These are phyloP conservation scores for Aselliscus stoliczkanus DNA, from an alignment of 2,797 vertebrate species.

Conservation along the genomic window DNA sequence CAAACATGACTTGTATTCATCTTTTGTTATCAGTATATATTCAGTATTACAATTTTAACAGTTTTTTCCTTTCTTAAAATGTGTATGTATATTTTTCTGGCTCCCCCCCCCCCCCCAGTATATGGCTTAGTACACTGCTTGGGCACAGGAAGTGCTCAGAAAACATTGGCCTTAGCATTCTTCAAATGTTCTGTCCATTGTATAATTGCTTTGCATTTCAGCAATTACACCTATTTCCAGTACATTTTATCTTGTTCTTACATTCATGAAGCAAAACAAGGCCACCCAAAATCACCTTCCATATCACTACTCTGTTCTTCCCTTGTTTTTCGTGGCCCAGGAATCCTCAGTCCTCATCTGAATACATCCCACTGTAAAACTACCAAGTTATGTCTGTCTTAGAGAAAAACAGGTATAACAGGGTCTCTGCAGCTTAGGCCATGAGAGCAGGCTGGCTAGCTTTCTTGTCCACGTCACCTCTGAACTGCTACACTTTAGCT, in stretches of 20 bases:
- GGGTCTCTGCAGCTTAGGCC: background rate
- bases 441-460: background rate
- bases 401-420: background rate
- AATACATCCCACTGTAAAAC: background rate
- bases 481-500: background rate
- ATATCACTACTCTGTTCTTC: background rate
- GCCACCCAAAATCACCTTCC: background rate
- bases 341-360: background rate
- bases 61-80: too few relatives aligned
- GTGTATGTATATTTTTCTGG: too few relatives aligned
- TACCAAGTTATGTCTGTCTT: background rate
- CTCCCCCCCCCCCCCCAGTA: too few relatives aligned
- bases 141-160: background rate
- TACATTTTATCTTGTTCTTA: background rate
- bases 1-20: too few relatives aligned
- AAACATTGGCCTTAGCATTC: background rate
- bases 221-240: background rate
- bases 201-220: conserved; percentile 2
- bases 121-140: background rate
- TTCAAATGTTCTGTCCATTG: background rate
- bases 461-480: background rate
- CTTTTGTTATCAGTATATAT: too few relatives aligned
- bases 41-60: too few relatives aligned
- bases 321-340: background rate
- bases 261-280: background rate